Evolutionary conservation across 2,888 invertebrate species (phyloP).

Genomic region (Ennomos quercinarius): DNA sequence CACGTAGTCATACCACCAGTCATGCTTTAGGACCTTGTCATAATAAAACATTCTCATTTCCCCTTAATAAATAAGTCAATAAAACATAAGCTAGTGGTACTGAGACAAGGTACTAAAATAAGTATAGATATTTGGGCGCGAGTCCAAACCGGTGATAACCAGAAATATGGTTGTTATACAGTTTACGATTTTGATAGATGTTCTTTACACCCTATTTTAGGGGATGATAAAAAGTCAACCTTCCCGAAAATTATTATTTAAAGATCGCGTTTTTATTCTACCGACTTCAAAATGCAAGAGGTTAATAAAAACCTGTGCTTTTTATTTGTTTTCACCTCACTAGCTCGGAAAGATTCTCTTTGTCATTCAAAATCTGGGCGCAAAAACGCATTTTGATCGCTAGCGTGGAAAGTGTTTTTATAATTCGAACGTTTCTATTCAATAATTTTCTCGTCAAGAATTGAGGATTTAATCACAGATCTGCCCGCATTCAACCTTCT

Average conservation of each 20-base stretch:
- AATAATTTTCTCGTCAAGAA: too few species aligned
- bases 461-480: too few species aligned
- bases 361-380: too few species aligned
- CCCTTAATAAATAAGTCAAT: background rate
- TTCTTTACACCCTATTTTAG: conserved; percentile 36
- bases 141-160: conserved; percentile 58
- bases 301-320: too few species aligned
- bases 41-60: conserved; percentile 3
- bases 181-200: conserved; percentile 67
- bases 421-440: too few species aligned
- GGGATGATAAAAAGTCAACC: conserved; percentile 47
- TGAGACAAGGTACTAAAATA: conserved; percentile 12
- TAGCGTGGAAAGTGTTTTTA: too few species aligned
- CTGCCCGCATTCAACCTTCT: too few species aligned
- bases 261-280: too few species aligned
- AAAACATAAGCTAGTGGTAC: background rate
- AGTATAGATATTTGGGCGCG: conserved; percentile 12
- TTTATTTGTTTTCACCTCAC: too few species aligned
- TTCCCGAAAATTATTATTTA: conserved; percentile 6
- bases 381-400: too few species aligned
- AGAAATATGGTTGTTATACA: conserved; percentile 66
- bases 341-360: too few species aligned
- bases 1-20: conserved; percentile 24
- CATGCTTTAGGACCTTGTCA: conserved; percentile 5
- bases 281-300: too few species aligned